Base-by-base conservation (phyloP, 1,140 invertebrate genomes). In the Diabrotica virgifera region DNA sequence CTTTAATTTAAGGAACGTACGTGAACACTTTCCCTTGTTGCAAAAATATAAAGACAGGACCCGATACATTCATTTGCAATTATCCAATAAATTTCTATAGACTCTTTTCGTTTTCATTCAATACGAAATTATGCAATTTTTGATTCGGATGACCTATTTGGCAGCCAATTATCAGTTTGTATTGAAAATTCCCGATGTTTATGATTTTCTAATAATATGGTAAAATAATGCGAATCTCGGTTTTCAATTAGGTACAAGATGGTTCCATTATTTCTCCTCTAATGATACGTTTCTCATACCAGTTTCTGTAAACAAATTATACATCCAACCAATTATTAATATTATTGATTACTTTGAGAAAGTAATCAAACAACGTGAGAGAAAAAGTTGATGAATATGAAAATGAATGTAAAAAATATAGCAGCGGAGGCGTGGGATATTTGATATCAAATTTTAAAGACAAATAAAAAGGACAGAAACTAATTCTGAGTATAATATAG, bases 241-340 rank as follows among this genome's bases (percentile, higher is more conserved):
- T 46, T 46, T 46, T 46, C 40, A 46, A 46, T 46, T 46, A 24
- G 24, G 24, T 24, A 46, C 40, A 46, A 46, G 40, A 46, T 8
- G 8, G n/a, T 46, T 46, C 40, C 40, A 46, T 46, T 46, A 46
- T 46, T 46, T 46, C 40, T 46, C 4, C n/a, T 8, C 40, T 46
- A 46, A 46, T 46, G 40, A 46, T 46, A 46, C 40, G 40, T 46
- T 46, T 10, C 40, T 46, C 40, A 46, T 46, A 46, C 40, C 40
- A 8, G 40, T 10, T 46, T 46, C 40, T 46, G 40, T 46, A 46
- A 46, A 46, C 40, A 46, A 46, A 46, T 46, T 46, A 46, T 46
- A 46, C n/a, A 46, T 46, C 40, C n/a, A 46, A n/a, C 40, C 40
- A 46, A 46, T 46, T 46, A 46, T 46, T 46, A 24, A 24, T 46